These are phyloP conservation scores for Echinometra lucunter DNA, from an alignment of 53 echinoderm and acorn worm species.

Conservation along the genomic window DNA sequence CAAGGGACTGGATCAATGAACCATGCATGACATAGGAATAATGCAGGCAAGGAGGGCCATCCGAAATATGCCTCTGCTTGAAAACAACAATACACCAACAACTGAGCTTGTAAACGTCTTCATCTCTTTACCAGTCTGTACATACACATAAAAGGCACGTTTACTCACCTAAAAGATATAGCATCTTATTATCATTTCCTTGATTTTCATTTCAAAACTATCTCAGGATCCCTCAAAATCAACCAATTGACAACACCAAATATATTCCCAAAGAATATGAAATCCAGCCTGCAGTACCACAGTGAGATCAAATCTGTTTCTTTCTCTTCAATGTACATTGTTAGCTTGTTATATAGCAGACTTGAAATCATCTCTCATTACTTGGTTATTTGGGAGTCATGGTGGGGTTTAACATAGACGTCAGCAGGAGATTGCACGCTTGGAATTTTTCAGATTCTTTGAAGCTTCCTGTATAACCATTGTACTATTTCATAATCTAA, in stretches of 20 bases:
- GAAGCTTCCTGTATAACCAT: neutral
- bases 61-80: too few relatives aligned
- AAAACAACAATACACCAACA: too few relatives aligned
- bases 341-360: conserved; percentile 6
- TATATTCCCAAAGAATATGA: neutral
- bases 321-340: neutral
- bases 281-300: neutral
- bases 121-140: neutral
- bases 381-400: neutral
- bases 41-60: neutral
- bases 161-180: conserved; percentile 30
- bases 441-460: conserved; percentile 8
- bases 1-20: neutral
- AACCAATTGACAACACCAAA: neutral
- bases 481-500: neutral
- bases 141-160: neutral
- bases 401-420: neutral
- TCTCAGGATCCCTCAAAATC: neutral
- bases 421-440: conserved; percentile 12
- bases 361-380: neutral
- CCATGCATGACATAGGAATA: neutral
- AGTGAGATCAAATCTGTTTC: neutral
- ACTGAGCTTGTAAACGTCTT: neutral
- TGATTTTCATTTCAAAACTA: neutral
- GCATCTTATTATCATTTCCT: neutral